Evolutionary conservation across 2,888 invertebrate species (phyloP).

Genomic region (Diogma glabrata): DNA sequence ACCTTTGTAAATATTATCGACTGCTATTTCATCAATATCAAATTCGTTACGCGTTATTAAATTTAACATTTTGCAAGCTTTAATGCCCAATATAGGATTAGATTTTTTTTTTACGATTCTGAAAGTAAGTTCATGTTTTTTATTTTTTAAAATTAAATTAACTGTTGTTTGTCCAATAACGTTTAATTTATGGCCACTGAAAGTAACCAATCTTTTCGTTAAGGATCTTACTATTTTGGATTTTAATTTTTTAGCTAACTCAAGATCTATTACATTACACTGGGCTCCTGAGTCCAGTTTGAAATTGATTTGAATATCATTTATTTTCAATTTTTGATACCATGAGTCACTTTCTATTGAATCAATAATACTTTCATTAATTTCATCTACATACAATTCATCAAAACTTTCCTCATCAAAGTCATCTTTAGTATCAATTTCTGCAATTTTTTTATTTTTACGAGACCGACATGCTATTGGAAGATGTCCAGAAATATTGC

Average conservation of each 20-base stretch:
- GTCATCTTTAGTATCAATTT: neutral
- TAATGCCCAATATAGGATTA: too few relatives aligned
- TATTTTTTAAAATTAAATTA: neutral
- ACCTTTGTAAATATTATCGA: too few relatives aligned
- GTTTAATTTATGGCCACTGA: neutral
- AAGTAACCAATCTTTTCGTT: neutral
- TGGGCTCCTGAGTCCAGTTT: neutral
- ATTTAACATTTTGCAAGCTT: too few relatives aligned
- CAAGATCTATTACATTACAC: neutral
- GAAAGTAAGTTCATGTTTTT: neutral
- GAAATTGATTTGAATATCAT: neutral
- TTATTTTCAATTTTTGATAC: too few relatives aligned
- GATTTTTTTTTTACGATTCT: too few relatives aligned
- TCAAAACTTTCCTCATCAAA: neutral
- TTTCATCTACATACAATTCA: neutral
- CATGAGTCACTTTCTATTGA: too few relatives aligned
- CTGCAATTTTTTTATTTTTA: neutral
- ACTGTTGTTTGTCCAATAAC: neutral
- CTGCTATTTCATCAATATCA: too few relatives aligned
- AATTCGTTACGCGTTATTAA: too few relatives aligned
- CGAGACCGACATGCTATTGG: neutral
- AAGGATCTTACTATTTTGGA: neutral
- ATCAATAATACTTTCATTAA: too few relatives aligned
- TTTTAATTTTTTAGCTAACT: neutral
- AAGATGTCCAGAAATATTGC: neutral